Evolutionary conservation across 1,140 invertebrate species (phyloP).

Genomic region (Camponotus vicinus): DNA sequence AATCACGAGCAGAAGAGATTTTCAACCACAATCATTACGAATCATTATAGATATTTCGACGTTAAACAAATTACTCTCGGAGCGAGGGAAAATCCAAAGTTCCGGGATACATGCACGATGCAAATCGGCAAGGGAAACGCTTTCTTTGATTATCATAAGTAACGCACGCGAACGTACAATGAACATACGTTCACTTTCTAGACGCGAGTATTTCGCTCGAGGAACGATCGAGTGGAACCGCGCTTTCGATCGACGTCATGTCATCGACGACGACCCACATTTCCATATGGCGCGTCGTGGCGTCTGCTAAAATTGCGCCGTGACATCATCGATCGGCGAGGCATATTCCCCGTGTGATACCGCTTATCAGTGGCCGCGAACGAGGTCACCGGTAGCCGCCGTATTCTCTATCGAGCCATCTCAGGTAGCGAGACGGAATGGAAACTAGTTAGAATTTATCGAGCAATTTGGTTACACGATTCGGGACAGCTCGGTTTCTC

Average conservation of each 20-base stretch:
- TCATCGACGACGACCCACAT: constrained; percentile 47
- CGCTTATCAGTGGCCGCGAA: constrained; percentile 27
- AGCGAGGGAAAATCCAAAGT: background rate
- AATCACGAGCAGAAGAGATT: background rate
- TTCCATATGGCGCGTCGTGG: constrained; percentile 33
- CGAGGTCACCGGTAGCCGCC: constrained; percentile 14
- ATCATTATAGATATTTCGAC: background rate
- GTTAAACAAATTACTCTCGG: background rate
- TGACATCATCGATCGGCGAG: constrained; percentile 38
- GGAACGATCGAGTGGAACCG: background rate
- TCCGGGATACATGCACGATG: background rate
- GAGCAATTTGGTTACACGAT: background rate
- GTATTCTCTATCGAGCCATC: constrained; percentile 7
- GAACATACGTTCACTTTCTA: constrained; percentile 45
- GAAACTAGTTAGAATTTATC: background rate
- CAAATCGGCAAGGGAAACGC: background rate
- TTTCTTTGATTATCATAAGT: constrained; percentile 34
- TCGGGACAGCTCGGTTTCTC: background rate
- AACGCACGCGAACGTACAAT: background rate
- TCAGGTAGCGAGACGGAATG: background rate
- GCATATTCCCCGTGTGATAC: background rate
- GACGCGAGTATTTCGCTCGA: background rate
- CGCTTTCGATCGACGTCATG: constrained; percentile 43
- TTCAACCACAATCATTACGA: background rate
- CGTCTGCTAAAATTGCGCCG: constrained; percentile 45